Base-by-base conservation (phyloP, 2,888 invertebrate species). In the Parochlus steinenii region DNA sequence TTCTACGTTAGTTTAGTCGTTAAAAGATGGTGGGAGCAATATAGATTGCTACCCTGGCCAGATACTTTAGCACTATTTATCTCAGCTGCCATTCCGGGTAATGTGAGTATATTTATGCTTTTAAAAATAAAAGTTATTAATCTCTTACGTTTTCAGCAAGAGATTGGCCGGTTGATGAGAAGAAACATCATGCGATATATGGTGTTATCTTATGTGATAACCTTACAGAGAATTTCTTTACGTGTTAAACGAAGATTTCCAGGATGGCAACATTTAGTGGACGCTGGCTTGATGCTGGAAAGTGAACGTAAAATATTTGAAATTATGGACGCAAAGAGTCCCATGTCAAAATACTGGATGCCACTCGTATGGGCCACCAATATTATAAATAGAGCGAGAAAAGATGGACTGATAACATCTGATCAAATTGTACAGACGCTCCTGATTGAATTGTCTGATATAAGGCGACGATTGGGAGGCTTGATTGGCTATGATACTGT, bases 1-100 rank as follows among this genome's bases (percentile, higher is more conserved):
- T 22, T 6, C 6, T 92, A 90, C 63, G 90, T 92, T 43, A 81
- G 78, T 49, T 67, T 90, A 47, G 80, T 92, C 34, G 87, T 92
- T 46, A 80, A 81, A 52, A 68, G 92, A 48, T 92, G 90, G 90
- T 92, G 90, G 90, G 85, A 87, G 53, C 90, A 92, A 56, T 90
- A 89, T 65, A 77, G 79, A 58, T 64, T 85, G 42, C 64, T 92
- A 44, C 90, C 92, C 5, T 89, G 90, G 87, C 90, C 90, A 0
- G 92, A 92, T 62, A 86, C 85, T 41, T 67, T 87, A 47, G 87
- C 86, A 28, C 72, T 90, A 42, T 89, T 87, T 61, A 79, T 89
- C 57, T 85, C 85, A 48, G 86, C 89, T 6, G 86, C 81, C 43
- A 83, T 89, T 54, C 82, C 85, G 48, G 87, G 87, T 60, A 79